phyloP scores from a whole-genome alignment of 2,797 vertebrate genomes.

The Hydrolagus colliei region DNA sequence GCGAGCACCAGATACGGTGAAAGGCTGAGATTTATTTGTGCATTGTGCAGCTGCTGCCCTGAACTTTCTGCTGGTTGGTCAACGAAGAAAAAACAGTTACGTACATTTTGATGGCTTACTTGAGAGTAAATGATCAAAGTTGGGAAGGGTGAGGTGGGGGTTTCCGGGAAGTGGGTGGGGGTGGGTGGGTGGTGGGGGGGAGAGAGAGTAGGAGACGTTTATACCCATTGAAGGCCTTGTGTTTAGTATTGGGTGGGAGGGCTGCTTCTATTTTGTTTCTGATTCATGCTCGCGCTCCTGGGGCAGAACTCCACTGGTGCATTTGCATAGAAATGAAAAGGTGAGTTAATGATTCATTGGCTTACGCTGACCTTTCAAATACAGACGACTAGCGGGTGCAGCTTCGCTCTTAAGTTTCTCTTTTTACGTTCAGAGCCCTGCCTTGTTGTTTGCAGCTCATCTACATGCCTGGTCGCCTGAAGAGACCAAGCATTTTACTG shows the following conservation, averaged over 20 bases:
- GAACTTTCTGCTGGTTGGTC: constrained; percentile 18
- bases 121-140: constrained; percentile 1
- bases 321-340: constrained; percentile 61
- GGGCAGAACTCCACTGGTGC: constrained; percentile 44
- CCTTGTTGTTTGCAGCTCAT: constrained; percentile 60
- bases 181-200: neutral
- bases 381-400: constrained; percentile 53
- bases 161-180: too few species aligned
- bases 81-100: neutral
- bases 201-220: neutral
- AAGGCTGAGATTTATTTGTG: constrained; percentile 5
- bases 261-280: constrained; percentile 1
- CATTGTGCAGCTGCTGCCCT: constrained; percentile 20
- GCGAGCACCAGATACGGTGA: neutral
- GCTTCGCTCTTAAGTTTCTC: constrained; percentile 42
- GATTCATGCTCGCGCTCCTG: constrained; percentile 38
- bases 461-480: constrained; percentile 58
- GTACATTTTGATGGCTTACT: constrained; percentile 4
- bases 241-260: too few species aligned
- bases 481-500: constrained; percentile 55
- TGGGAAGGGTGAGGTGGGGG: neutral
- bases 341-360: constrained; percentile 79
- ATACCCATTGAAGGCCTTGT: too few species aligned
- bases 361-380: constrained; percentile 66
- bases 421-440: constrained; percentile 45